phyloP scores from a whole-genome alignment of 2,888 invertebrate genomes.

The Eristalis pertinax region DNA sequence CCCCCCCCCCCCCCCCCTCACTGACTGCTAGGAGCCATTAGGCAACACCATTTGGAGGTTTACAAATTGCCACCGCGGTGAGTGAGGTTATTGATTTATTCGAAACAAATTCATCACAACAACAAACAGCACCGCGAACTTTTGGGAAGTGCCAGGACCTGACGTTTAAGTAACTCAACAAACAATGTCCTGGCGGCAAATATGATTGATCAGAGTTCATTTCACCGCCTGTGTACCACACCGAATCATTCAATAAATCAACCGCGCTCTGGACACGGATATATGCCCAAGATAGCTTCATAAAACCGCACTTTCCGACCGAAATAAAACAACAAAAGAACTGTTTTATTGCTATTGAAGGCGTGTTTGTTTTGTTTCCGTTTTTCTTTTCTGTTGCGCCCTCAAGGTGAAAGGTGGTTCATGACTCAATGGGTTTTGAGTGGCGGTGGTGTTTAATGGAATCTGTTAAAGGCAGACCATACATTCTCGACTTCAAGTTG shows the following conservation, averaged over 20 bases:
- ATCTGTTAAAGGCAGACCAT: neutral
- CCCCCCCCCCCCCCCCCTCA: neutral
- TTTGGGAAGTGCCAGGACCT: neutral
- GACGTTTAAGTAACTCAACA: neutral
- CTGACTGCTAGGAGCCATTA: neutral
- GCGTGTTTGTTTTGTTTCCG: neutral
- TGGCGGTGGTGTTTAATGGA: neutral
- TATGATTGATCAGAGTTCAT: conserved; percentile 52
- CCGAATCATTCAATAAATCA: conserved; percentile 44
- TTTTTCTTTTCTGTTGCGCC: neutral
- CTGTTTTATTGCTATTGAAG: neutral
- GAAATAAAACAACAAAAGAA: neutral
- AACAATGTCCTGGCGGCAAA: conserved; percentile 1
- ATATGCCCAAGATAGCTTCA: conserved; percentile 14
- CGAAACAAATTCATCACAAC: neutral
- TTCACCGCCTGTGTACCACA: conserved; percentile 13
- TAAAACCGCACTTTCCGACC: neutral
- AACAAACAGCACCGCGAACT: neutral
- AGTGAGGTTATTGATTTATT: neutral
- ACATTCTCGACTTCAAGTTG: neutral
- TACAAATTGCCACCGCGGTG: neutral
- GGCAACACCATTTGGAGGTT: neutral
- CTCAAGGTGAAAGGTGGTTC: neutral
- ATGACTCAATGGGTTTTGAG: neutral
- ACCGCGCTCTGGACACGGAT: conserved; percentile 5